These are phyloP conservation scores for Ovis canadensis DNA, from an alignment of 2,113 vertebrate genomes.

Conservation along the genomic window DNA sequence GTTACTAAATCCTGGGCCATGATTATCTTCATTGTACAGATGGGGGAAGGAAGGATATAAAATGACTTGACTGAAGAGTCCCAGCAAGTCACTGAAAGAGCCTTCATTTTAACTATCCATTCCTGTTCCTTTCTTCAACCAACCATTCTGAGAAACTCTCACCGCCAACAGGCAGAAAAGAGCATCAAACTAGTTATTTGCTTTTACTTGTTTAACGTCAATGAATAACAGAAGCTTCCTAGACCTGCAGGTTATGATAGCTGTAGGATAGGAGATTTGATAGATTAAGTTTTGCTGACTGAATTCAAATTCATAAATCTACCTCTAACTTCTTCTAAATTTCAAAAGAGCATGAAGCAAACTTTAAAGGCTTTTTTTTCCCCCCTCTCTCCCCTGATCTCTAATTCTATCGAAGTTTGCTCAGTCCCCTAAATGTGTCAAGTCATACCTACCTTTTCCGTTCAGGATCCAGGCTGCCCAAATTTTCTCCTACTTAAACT, in stretches of 20 bases:
- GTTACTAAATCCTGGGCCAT: constrained; percentile 39
- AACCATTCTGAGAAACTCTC: not conserved
- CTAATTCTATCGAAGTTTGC: not conserved
- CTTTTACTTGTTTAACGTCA: not conserved
- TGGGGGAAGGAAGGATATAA: constrained; percentile 1
- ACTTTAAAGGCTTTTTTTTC: not conserved
- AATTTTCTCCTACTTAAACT: constrained; percentile 2
- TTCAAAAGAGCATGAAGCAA: not conserved
- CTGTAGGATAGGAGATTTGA: not conserved
- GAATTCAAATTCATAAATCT: not conserved
- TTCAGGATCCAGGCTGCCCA: not conserved
- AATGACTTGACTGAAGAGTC: constrained; percentile 24
- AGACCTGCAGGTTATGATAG: not conserved
- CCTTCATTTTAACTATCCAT: not conserved
- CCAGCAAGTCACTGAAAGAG: not conserved
- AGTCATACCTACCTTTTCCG: constrained; percentile 13
- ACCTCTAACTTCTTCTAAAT: constrained; percentile 16
- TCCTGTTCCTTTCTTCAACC: not conserved
- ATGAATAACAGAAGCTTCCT: not conserved
- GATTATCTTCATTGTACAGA: constrained; percentile 51
- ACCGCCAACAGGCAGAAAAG: not conserved
- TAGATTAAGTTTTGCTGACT: not conserved
- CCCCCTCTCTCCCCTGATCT: not conserved
- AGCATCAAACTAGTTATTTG: not conserved
- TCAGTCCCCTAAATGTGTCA: constrained; percentile 3